Percentiles rank a stretch among this genome's conserved stretches.
Conservation (phyloP, 1,140 invertebrate species). For the Drosophila gunungcola region DNA sequence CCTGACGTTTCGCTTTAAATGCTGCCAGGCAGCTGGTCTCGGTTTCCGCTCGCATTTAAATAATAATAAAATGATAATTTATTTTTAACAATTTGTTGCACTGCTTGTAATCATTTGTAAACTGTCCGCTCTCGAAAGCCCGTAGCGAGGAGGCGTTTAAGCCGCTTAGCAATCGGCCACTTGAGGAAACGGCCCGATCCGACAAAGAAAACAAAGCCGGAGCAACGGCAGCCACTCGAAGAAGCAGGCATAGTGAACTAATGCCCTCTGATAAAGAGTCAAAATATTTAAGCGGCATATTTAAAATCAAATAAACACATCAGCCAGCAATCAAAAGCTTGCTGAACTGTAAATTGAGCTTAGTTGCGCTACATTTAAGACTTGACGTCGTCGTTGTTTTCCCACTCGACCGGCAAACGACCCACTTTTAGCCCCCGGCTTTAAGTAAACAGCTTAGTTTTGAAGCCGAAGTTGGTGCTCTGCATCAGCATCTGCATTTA, state of each 20-base stretch:
- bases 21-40: conserved; percentile 54
- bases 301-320: conserved; percentile 83
- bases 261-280: conserved; percentile 71
- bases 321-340: conserved; percentile 76
- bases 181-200: conserved; percentile 25
- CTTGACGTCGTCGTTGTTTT: conserved; percentile 31
- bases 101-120: conserved; percentile 82
- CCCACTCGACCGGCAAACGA: conserved; percentile 61
- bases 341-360: conserved; percentile 78
- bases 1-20: conserved; percentile 61
- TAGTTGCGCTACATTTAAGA: conserved; percentile 75
- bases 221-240: conserved; percentile 53
- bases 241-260: conserved; percentile 28
- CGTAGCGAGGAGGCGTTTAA: conserved; percentile 68
- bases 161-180: conserved; percentile 63
- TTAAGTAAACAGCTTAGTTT: conserved; percentile 68
- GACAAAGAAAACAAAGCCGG: conserved; percentile 48
- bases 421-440: conserved; percentile 57
- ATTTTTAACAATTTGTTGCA: conserved; percentile 80
- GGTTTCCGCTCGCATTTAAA: conserved; percentile 76
- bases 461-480: conserved; percentile 31
- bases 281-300: conserved; percentile 81
- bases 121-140: conserved; percentile 59
- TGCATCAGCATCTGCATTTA: conserved; percentile 3
- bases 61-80: conserved; percentile 82